These are phyloP conservation scores for Oligia fasciuncula DNA, from an alignment of 2,888 invertebrate genomes.

Conservation along the genomic window DNA sequence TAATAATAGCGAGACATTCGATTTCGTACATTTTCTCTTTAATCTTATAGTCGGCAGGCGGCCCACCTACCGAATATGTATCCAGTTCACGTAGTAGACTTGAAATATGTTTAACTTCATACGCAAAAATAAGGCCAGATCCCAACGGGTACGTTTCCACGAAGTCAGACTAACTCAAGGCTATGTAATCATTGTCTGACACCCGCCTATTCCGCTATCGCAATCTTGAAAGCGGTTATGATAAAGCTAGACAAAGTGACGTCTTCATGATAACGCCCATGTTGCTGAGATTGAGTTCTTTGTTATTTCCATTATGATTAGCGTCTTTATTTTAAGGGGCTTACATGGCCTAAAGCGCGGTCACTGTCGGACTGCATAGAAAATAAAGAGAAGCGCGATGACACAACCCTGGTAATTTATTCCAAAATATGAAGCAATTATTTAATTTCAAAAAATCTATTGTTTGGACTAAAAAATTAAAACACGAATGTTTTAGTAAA, in stretches of 20 bases:
- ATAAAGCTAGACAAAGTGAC: conserved; percentile 60
- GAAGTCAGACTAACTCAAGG: conserved; percentile 44
- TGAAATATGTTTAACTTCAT: conserved; percentile 73
- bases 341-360: too few relatives aligned
- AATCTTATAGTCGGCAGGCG: conserved; percentile 37
- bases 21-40: conserved; percentile 48
- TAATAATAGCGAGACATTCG: conserved; percentile 50
- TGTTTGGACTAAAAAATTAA: too few relatives aligned
- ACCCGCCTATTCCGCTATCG: conserved; percentile 45
- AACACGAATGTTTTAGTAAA: too few relatives aligned
- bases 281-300: conserved; percentile 58
- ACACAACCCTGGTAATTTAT: too few relatives aligned
- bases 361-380: too few relatives aligned
- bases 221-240: conserved; percentile 61
- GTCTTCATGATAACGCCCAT: conserved; percentile 49
- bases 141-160: conserved; percentile 41
- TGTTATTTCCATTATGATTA: conserved; percentile 38
- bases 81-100: conserved; percentile 74
- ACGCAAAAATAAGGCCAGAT: conserved; percentile 53
- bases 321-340: too few relatives aligned
- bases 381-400: too few relatives aligned
- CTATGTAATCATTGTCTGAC: conserved; percentile 59
- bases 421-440: too few relatives aligned
- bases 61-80: conserved; percentile 66
- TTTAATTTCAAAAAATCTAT: too few relatives aligned